phyloP scores from a whole-genome alignment of 2,888 invertebrate genomes.

The Microchrysa polita region DNA sequence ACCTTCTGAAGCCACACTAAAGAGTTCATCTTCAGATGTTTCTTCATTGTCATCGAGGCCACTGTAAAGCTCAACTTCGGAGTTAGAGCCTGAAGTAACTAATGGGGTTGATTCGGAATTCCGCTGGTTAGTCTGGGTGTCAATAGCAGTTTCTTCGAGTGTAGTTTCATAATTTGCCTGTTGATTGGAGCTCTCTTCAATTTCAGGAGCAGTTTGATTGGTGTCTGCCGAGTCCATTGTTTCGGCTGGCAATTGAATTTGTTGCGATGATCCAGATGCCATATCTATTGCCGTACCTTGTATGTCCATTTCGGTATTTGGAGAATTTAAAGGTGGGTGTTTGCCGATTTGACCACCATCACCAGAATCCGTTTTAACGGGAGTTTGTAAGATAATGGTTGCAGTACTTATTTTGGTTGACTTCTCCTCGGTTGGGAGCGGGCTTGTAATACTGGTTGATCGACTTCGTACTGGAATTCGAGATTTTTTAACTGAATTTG shows the following conservation, averaged over 20 bases:
- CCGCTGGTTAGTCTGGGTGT: background rate
- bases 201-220: background rate
- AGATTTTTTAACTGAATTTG: conserved; percentile 1
- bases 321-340: background rate
- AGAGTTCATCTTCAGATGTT: conserved; percentile 47
- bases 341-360: background rate
- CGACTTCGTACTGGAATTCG: conserved; percentile 40
- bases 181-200: background rate
- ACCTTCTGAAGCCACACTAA: conserved; percentile 53
- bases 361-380: background rate
- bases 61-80: conserved; percentile 57
- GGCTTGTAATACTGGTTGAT: conserved; percentile 31
- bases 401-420: conserved; percentile 35
- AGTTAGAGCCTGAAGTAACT: background rate
- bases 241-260: too few relatives aligned
- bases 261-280: background rate
- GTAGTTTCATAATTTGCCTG: background rate
- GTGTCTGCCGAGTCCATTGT: background rate
- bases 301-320: too few relatives aligned
- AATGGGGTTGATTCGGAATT: background rate
- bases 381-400: conserved; percentile 26
- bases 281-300: background rate
- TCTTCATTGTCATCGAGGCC: conserved; percentile 56
- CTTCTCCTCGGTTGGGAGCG: conserved; percentile 20
- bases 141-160: background rate